A percentile compares a stretch with the other conserved stretches of the same genome.
Conservation (phyloP, 2,888 invertebrate genomes). For the Drosophila borealis region DNA sequence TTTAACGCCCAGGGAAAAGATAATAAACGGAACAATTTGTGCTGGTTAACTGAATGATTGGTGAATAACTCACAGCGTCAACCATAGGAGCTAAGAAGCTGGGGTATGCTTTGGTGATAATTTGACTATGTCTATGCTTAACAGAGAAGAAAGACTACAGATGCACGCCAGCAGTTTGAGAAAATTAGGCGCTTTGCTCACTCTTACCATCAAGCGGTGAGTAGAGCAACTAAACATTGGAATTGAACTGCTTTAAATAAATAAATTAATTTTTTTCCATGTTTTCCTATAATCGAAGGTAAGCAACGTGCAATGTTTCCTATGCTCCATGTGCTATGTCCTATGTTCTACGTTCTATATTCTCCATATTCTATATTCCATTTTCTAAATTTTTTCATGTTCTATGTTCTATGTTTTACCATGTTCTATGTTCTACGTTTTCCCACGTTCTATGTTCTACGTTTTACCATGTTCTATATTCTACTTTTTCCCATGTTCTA, state of each 20-base stretch:
- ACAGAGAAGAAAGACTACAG: too few relatives aligned
- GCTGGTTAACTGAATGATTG: too few relatives aligned
- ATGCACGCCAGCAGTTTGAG: background rate
- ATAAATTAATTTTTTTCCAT: background rate
- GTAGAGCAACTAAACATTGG: conserved; percentile 13
- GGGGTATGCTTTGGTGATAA: too few relatives aligned
- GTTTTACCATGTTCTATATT: background rate
- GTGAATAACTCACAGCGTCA: background rate
- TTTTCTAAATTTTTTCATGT: conserved; percentile 1
- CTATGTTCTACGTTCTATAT: background rate
- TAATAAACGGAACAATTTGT: background rate
- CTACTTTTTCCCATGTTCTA: background rate
- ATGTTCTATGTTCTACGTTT: conserved; percentile 2
- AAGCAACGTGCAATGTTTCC: background rate
- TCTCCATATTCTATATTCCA: conserved; percentile 3
- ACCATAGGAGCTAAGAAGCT: background rate
- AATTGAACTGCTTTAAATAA: conserved; percentile 1
- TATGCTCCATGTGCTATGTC: background rate
- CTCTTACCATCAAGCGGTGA: conserved; percentile 2
- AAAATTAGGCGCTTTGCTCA: background rate
- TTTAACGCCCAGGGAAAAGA: background rate
- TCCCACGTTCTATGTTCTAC: conserved; percentile 1
- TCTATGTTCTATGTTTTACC: background rate
- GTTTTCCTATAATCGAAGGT: conserved; percentile 23
- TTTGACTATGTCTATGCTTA: too few relatives aligned